phyloP scores from a whole-genome alignment of 2,797 vertebrate species.

The Lacerta bilineata region DNA sequence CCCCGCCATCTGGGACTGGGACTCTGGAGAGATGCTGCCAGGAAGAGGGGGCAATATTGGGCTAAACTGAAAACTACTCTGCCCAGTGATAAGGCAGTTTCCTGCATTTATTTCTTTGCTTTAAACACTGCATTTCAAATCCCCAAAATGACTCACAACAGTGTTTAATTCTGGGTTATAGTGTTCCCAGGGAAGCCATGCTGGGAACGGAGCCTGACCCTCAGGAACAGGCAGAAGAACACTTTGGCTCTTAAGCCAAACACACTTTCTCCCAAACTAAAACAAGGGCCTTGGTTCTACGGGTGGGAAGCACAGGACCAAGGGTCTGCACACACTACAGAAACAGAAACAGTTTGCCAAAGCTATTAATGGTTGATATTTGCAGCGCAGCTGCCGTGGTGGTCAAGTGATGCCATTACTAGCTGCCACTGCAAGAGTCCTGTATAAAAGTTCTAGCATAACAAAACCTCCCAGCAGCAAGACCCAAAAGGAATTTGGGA shows the following conservation, averaged over 20 bases:
- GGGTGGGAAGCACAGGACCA: neutral
- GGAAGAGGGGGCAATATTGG: no score
- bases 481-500: constrained; percentile 47
- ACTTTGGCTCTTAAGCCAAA: constrained; percentile 26
- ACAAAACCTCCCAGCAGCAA: constrained; percentile 66
- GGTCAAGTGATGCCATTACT: constrained; percentile 1
- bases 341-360: neutral
- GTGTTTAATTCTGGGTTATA: no score
- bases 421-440: constrained; percentile 47
- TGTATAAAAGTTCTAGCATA: constrained; percentile 43
- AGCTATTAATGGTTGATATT: constrained; percentile 24
- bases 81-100: neutral
- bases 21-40: neutral
- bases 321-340: no score
- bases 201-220: neutral
- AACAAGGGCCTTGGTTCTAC: constrained; percentile 43
- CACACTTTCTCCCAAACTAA: constrained; percentile 56
- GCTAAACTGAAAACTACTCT: neutral
- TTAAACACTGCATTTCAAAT: neutral
- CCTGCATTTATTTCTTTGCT: neutral
- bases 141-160: no score
- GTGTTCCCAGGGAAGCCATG: neutral
- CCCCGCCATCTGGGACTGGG: neutral
- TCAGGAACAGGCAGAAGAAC: neutral
- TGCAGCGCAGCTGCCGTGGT: neutral